Conservation (phyloP, 2,113 vertebrate species). For the Datnioides undecimradiatus region DNA sequence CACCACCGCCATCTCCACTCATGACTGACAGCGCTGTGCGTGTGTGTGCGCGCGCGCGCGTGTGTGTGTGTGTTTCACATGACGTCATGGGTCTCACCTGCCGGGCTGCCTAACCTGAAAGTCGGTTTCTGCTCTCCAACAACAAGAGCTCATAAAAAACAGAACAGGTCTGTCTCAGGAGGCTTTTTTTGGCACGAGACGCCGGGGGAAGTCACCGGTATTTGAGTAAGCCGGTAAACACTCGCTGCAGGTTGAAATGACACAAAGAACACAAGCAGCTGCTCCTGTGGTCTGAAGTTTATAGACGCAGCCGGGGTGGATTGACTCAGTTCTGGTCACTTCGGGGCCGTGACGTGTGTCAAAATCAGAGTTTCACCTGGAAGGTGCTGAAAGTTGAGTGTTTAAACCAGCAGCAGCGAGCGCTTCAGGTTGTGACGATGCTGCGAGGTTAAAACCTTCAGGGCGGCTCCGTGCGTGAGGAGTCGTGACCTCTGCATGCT, state of each 20-base stretch:
- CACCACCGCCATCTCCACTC: conserved; percentile 33
- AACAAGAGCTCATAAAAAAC: conserved; percentile 29
- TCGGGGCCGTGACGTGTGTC: background rate
- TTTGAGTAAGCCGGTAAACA: conserved; percentile 8
- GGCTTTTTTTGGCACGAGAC: conserved; percentile 1
- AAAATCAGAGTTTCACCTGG: background rate
- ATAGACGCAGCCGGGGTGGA: background rate
- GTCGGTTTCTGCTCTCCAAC: background rate
- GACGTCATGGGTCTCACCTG: conserved; percentile 51
- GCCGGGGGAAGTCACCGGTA: background rate
- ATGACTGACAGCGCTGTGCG: background rate
- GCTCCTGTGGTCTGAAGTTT: background rate
- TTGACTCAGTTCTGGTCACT: background rate
- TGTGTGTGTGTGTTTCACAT: conserved; percentile 2
- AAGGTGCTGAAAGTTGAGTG: background rate
- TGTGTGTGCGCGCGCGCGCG: conserved; percentile 2
- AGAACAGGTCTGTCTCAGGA: conserved; percentile 14
- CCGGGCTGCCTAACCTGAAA: conserved; percentile 45
- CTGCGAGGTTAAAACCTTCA: too few relatives aligned
- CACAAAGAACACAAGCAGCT: background rate
- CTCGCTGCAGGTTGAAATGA: conserved; percentile 4
- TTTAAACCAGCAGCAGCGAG: background rate
- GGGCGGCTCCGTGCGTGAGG: too few relatives aligned
- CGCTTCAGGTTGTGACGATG: too few relatives aligned
- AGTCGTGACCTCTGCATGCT: too few relatives aligned